phyloP scores from a whole-genome alignment of 2,797 vertebrate genomes.

The Hypotaenidia philippensis region DNA sequence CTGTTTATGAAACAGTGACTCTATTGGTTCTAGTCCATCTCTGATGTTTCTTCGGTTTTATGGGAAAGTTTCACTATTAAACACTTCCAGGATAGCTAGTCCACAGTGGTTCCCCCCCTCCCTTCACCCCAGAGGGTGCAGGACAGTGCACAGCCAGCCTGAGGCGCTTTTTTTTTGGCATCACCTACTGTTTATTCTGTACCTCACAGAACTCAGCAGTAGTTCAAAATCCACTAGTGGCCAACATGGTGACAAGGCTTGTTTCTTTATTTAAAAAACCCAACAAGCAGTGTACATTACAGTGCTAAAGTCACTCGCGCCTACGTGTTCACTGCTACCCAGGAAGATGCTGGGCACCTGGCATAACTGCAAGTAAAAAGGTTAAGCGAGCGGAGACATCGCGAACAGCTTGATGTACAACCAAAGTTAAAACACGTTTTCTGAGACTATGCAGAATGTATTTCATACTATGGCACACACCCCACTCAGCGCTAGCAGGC shows the following conservation, averaged over 20 bases:
- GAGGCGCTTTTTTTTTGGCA: background rate
- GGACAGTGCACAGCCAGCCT: background rate
- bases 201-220: background rate
- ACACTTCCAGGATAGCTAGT: background rate
- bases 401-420: background rate
- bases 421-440: background rate
- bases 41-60: background rate
- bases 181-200: background rate
- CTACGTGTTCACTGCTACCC: background rate
- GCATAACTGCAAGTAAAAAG: background rate
- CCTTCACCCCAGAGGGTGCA: too few species aligned
- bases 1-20: background rate
- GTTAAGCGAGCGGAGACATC: background rate
- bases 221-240: background rate
- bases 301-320: background rate
- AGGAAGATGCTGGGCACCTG: background rate
- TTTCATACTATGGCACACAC: background rate
- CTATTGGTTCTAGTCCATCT: background rate
- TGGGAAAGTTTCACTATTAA: background rate
- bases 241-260: background rate
- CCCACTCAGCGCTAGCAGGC: fast-evolving
- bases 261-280: background rate
- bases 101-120: background rate
- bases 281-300: background rate
- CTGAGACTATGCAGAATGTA: fast-evolving